Evolutionary conservation across 2,888 invertebrate species (phyloP).

Genomic region (Platypus cylindrus): DNA sequence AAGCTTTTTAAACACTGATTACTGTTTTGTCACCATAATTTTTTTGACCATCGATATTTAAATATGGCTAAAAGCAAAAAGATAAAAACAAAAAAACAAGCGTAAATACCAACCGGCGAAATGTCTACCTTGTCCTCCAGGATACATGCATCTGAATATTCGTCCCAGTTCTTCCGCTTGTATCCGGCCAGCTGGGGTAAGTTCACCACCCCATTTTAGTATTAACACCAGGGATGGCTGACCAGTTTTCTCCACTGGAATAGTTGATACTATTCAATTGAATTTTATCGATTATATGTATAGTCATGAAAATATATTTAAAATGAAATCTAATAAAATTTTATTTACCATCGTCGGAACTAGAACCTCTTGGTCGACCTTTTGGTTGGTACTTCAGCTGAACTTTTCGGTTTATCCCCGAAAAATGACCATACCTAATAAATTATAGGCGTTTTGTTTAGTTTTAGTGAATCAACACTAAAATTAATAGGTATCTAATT

Average conservation of each 20-base stretch:
- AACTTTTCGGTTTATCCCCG: slow-evolving; percentile 98
- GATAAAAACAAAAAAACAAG: slow-evolving; percentile 22
- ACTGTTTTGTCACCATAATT: too few relatives aligned
- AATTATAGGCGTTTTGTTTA: too few relatives aligned
- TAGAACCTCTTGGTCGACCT: slow-evolving; percentile 81
- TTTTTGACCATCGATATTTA: too few relatives aligned
- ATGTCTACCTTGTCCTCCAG: slow-evolving; percentile 89
- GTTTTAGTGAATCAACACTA: too few relatives aligned
- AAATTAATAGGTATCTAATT: too few relatives aligned
- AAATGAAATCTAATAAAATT: slow-evolving; percentile 2
- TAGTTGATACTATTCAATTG: too few relatives aligned
- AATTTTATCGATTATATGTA: too few relatives aligned
- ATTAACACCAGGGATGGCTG: slow-evolving; percentile 94
- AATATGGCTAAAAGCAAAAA: too few relatives aligned
- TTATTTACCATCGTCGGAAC: slow-evolving; percentile 85
- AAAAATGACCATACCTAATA: slow-evolving; percentile 97
- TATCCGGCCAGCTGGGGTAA: slow-evolving; percentile 94
- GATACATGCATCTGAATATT: slow-evolving; percentile 99
- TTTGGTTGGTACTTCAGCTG: slow-evolving; percentile 99
- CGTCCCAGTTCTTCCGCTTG: slow-evolving; percentile 96
- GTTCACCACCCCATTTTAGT: slow-evolving; percentile 98
- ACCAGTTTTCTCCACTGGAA: slow-evolving; percentile 62
- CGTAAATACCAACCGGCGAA: slow-evolving; percentile 60
- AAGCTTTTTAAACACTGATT: too few relatives aligned
- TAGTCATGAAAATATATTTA: background rate